Evolutionary conservation across 1,140 invertebrate genomes (phyloP), one percentile per base, ranked within the genome.

Genomic region (Nasonia giraulti): DNA sequence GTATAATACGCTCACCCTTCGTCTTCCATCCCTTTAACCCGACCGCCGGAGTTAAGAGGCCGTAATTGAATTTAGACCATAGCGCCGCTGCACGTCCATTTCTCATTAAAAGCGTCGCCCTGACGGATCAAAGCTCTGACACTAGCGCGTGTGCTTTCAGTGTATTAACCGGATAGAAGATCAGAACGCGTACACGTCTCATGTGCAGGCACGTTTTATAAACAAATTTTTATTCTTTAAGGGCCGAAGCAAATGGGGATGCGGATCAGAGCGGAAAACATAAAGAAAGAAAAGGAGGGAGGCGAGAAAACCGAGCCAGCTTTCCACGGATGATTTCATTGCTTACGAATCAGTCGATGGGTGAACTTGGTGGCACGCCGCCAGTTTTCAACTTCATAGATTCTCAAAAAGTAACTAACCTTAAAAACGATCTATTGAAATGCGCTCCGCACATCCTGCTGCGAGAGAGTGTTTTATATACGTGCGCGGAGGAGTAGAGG

Each of bases 11-110:
- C 55, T 40, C 27, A 2, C 75, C n/a, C 55, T 62, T 62, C 55
- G 20, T 50, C 40, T 62, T 79, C 55, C 66, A 79, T 68, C 66
- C 37, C 37, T 31, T 80, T 27, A 71, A 71, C 23, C 23, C 87
- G 83, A 88, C 81, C 86, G 81, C 78, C 86, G 66, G 86, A 86
- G 89, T 91, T 91, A 91, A 91, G 89, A 92, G 89, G 90, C 88
- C 89, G 50, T 92, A 92, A 92, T 92, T 92, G 91, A 92, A 92
- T 91, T 91, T 91, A 88, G 90, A 90, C 90, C 91, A 91, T 91
- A 91, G 90, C 87, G 87, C 87, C 87, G 87, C 87, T 89, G 88
- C 89, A 88, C 86, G 88, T 89, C 88, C 90, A 90, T 90, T 88
- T 88, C 89, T 90, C 90, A 89, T 90, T 91, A 90, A 91, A 73